These are phyloP conservation scores for Clanis bilineata DNA, from an alignment of 2,888 invertebrate species.

Conservation along the genomic window DNA sequence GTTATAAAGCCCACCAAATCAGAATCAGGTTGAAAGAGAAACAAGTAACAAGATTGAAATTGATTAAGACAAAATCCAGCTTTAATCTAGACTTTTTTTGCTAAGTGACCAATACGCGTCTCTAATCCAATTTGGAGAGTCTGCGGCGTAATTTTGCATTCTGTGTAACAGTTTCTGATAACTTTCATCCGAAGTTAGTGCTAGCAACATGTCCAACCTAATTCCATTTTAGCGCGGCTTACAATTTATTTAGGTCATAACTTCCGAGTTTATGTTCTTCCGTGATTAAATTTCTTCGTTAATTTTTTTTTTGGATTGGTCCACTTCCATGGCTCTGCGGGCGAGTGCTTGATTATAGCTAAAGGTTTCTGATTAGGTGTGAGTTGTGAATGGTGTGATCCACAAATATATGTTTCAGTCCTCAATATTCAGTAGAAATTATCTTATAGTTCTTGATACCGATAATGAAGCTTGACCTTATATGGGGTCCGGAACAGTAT, in stretches of 20 bases:
- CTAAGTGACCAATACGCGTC: background rate
- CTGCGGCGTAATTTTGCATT: background rate
- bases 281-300: background rate
- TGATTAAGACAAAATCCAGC: too few species aligned
- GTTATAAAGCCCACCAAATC: too few species aligned
- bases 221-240: background rate
- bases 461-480: too few species aligned
- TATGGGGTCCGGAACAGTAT: too few species aligned
- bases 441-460: too few species aligned
- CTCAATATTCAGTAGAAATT: too few species aligned
- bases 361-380: background rate
- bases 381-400: too few species aligned
- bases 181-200: background rate
- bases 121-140: background rate
- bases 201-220: background rate
- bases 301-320: too few species aligned
- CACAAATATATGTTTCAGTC: too few species aligned
- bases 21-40: too few species aligned
- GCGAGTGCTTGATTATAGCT: background rate
- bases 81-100: background rate
- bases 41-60: too few species aligned
- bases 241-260: background rate
- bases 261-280: background rate
- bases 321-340: too few species aligned
- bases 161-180: background rate